phyloP scores from a whole-genome alignment of 2,888 invertebrate species.

The Cyclophora punctaria region DNA sequence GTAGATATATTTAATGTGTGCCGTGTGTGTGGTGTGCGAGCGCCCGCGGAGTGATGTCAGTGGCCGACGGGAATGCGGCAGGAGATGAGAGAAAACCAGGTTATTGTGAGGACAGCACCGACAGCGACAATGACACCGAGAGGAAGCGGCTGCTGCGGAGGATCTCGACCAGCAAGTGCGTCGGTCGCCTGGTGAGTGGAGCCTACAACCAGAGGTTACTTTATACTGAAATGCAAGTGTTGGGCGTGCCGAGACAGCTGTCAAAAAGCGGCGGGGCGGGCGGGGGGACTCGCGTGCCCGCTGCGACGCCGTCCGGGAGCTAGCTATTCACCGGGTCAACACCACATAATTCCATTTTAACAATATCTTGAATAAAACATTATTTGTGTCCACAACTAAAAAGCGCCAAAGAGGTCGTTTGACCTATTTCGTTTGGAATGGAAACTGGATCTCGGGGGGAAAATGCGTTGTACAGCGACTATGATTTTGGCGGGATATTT shows the following conservation, averaged over 20 bases:
- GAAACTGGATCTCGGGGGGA: constrained; percentile 23
- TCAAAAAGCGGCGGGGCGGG: constrained; percentile 37
- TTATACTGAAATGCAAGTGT: constrained; percentile 13
- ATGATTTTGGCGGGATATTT: constrained; percentile 19
- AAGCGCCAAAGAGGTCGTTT: constrained; percentile 15
- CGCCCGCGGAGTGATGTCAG: constrained; percentile 63
- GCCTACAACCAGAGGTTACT: constrained; percentile 6
- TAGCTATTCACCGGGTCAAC: constrained; percentile 6
- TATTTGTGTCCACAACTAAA: too few relatives aligned
- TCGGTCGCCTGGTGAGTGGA: constrained; percentile 81
- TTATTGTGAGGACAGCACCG: constrained; percentile 73
- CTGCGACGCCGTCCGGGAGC: constrained; percentile 10
- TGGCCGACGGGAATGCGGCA: constrained; percentile 43
- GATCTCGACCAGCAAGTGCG: constrained; percentile 88
- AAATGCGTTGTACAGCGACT: constrained; percentile 29
- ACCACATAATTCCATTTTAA: constrained; percentile 17
- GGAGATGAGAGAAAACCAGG: constrained; percentile 45
- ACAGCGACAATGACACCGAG: constrained; percentile 89
- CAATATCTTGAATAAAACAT: constrained; percentile 26
- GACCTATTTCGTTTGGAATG: constrained; percentile 38
- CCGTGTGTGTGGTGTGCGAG: constrained; percentile 48
- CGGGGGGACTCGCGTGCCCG: constrained; percentile 51
- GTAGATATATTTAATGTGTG: constrained; percentile 59
- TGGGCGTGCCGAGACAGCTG: constrained; percentile 57
- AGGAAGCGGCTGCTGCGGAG: constrained; percentile 85